These are phyloP conservation scores for Petrolisthes cinctipes DNA, from an alignment of 2,888 invertebrate genomes.

Conservation along the genomic window DNA sequence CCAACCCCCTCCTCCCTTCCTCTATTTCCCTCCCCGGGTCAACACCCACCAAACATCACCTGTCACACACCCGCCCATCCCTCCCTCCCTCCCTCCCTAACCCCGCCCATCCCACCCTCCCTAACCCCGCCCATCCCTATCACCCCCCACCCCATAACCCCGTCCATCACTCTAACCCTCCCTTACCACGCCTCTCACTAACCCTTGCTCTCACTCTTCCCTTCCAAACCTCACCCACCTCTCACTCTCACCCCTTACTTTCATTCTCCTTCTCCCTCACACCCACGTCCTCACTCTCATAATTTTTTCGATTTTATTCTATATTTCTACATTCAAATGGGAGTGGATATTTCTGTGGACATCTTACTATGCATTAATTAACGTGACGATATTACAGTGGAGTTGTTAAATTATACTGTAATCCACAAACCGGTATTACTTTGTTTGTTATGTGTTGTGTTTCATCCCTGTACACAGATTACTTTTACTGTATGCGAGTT, in stretches of 20 bases:
- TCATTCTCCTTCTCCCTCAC: neutral
- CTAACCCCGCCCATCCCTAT: neutral
- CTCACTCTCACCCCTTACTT: neutral
- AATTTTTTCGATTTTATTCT: neutral
- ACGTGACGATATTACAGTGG: too few species aligned
- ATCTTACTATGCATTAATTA: too few species aligned
- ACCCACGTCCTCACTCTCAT: neutral
- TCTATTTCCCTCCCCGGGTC: neutral
- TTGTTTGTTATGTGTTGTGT: too few species aligned
- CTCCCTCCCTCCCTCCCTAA: neutral
- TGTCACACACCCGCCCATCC: neutral
- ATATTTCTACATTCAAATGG: neutral
- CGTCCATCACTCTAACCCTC: neutral
- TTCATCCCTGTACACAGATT: too few species aligned
- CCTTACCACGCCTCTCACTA: constrained; percentile 10
- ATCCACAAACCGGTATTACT: too few species aligned
- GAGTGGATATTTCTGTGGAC: too few species aligned
- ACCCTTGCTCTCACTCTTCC: constrained; percentile 20
- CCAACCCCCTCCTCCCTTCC: neutral
- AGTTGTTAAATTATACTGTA: too few species aligned
- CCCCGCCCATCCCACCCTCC: neutral
- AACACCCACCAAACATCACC: too few species aligned
- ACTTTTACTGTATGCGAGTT: too few species aligned
- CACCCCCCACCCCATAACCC: constrained; percentile 9
- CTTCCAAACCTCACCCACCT: neutral